phyloP scores from a whole-genome alignment of 2,888 invertebrate genomes.

The Pocota personata region DNA sequence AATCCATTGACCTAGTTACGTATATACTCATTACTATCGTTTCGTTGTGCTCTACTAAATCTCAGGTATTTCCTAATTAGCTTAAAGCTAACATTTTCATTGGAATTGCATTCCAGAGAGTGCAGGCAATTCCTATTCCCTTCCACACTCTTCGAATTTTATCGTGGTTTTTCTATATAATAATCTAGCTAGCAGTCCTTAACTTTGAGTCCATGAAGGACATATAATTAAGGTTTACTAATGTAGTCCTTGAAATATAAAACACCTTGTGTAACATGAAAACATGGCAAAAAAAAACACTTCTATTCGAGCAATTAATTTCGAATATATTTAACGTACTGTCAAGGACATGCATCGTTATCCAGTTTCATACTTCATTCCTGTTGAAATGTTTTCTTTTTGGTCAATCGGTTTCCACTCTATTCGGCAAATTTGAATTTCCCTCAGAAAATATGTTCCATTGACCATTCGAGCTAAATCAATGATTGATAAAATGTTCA shows the following conservation, averaged over 20 bases:
- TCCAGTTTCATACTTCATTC: not conserved
- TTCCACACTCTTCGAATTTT: no score
- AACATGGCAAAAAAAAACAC: not conserved
- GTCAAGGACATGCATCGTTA: not conserved
- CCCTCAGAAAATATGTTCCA: not conserved
- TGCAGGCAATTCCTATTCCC: no score
- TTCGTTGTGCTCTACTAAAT: no score
- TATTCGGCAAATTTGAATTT: not conserved
- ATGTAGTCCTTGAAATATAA: not conserved
- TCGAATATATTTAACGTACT: not conserved
- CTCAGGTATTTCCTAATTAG: no score
- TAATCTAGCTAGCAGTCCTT: no score
- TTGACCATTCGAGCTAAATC: not conserved
- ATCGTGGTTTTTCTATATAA: no score
- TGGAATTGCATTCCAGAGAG: no score
- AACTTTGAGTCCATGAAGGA: no score
- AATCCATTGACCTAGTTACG: no score
- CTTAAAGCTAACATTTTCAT: no score
- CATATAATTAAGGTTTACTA: not conserved
- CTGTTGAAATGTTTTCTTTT: not conserved
- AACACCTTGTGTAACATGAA: not conserved
- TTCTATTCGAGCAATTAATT: not conserved
- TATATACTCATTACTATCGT: no score
- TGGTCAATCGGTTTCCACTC: not conserved
- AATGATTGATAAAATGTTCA: not conserved